Conservation (phyloP, 2,113 vertebrate species). For the Podarcis raffonei region DNA sequence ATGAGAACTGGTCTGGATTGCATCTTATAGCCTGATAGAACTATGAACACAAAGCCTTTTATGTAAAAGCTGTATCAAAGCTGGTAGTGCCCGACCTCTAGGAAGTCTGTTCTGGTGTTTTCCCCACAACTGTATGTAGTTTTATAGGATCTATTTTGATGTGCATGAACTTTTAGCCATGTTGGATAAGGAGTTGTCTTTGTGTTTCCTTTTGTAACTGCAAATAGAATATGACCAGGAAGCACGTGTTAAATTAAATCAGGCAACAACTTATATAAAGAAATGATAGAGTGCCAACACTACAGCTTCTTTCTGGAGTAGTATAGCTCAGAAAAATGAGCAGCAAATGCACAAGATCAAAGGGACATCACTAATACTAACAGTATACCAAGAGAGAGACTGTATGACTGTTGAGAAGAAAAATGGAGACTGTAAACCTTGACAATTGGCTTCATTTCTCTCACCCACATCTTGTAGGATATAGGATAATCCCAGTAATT, state of each 20-base stretch:
- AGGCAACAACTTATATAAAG: neutral
- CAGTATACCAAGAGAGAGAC: neutral
- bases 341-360: neutral
- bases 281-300: neutral
- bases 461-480: neutral
- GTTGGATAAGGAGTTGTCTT: slow-evolving; percentile 1
- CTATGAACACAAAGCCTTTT: neutral
- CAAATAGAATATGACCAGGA: neutral
- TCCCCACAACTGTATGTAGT: neutral
- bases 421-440: slow-evolving; percentile 23
- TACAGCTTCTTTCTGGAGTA: slow-evolving; percentile 33
- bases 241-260: neutral
- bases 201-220: neutral
- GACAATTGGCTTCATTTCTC: slow-evolving; percentile 32
- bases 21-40: neutral
- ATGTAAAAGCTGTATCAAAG: neutral
- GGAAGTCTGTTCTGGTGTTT: neutral
- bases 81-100: slow-evolving; percentile 30
- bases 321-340: neutral
- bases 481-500: neutral
- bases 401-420: slow-evolving; percentile 10
- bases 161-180: slow-evolving; percentile 4
- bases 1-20: neutral
- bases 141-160: neutral
- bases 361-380: neutral